Base-by-base conservation (phyloP, 2,113 vertebrate species). In the Xenopus laevis region DNA sequence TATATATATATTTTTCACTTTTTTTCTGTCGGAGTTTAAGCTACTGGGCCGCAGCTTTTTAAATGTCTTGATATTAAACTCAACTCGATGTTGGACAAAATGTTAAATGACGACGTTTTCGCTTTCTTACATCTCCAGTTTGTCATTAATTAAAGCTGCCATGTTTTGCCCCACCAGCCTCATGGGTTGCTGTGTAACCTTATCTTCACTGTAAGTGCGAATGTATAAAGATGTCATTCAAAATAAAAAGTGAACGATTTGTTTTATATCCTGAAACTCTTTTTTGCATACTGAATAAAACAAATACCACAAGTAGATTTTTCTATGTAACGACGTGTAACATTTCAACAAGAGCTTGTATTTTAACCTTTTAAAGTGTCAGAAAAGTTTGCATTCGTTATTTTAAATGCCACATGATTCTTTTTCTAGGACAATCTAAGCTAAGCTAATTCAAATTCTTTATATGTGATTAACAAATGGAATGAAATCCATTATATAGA, bases 141-240 rank as follows among this genome's bases (percentile, higher is more conserved):
- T 67, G 65, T 27, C 65, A 50, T 7, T 21, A 18, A 45, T 18
- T 47, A 18, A 45, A n/a, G 13, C 46, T 50, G 10, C 18, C 4
- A 23, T 10, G 47, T 52, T 63, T 23, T 16, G 68, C 73, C 63
- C 61, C 62, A 64, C 65, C 44, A 10, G 23, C 73, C 27, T 69
- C 66, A 69, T 63, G 65, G 73, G 73, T 76, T 76, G 65, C 73
- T 69, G 68, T 76, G 73, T 76, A 75, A 75, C 72, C 72, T 66
- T 61, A 40, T 45, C 45, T 68, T 76, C 65, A 76, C 59, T 76
- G 65, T 76, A 76, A 76, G 73, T 68, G 65, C 58, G 68, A 69
- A 68, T 76, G 73, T 76, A 69, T 76, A 76, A 76, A 58, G 60
- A 55, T 76, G 73, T 63, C 58, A 55, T 69, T 62, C 46, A 59